Percentiles rank a stretch among this genome's conserved stretches.
Conservation (phyloP, 2,113 vertebrate species). For the Gymnorhina tibicen region DNA sequence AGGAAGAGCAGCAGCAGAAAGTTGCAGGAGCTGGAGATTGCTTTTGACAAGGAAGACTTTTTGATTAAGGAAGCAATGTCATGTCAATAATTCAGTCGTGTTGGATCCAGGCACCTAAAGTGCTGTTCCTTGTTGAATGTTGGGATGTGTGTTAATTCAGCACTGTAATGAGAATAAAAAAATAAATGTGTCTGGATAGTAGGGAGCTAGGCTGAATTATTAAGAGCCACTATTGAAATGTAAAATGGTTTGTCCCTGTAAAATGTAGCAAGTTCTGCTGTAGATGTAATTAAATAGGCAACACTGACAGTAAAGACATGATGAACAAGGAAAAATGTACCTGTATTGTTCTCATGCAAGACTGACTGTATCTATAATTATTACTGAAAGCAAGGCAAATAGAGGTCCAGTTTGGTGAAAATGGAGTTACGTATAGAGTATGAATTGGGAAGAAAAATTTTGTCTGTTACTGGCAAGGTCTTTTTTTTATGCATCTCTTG, state of each 20-base stretch:
- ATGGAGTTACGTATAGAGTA: neutral
- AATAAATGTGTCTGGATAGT: neutral
- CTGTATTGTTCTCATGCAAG: neutral
- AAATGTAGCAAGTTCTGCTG: neutral
- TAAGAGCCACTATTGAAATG: neutral
- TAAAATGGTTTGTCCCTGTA: neutral
- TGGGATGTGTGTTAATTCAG: neutral
- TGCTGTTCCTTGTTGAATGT: neutral
- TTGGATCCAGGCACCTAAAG: neutral
- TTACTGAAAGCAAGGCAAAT: neutral
- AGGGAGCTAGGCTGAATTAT: neutral
- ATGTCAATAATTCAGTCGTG: neutral
- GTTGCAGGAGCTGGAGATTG: neutral
- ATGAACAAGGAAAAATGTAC: neutral
- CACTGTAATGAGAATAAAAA: neutral
- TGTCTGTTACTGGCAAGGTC: neutral
- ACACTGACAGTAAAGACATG: neutral
- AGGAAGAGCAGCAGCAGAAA: neutral
- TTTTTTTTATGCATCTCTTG: neutral
- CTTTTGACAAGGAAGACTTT: neutral
- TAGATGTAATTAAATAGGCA: neutral
- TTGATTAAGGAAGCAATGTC: neutral
- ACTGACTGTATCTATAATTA: neutral
- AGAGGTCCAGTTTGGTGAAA: neutral
- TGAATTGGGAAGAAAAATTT: neutral